Conservation (phyloP, 2,888 invertebrate species). For the Dolichomitus sp. region DNA sequence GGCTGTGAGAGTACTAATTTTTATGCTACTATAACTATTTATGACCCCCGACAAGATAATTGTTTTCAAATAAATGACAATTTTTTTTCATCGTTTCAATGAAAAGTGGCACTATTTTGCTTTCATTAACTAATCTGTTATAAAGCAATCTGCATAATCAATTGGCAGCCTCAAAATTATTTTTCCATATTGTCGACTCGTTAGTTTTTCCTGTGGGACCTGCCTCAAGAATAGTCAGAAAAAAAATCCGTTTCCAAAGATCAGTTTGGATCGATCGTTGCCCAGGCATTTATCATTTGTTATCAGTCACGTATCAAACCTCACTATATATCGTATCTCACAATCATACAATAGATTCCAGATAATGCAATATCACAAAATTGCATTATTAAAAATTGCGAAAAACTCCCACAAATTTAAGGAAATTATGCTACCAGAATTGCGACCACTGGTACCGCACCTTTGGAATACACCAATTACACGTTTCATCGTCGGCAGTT, state of each 20-base stretch:
- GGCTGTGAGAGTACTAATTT: too few relatives aligned
- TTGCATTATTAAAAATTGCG: too few relatives aligned
- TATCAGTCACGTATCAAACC: conserved; percentile 5
- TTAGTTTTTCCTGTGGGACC: background rate
- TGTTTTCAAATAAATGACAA: too few relatives aligned
- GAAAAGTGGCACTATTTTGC: too few relatives aligned
- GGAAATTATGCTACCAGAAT: background rate
- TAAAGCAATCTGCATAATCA: too few relatives aligned
- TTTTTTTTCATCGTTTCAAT: too few relatives aligned
- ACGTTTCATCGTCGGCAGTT: conserved; percentile 23
- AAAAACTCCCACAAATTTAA: background rate
- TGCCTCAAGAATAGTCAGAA: background rate
- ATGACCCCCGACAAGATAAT: too few relatives aligned
- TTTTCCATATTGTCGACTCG: too few relatives aligned
- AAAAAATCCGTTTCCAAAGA: background rate
- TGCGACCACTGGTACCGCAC: background rate
- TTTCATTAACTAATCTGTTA: too few relatives aligned
- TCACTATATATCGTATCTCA: background rate
- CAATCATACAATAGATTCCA: background rate
- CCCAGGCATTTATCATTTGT: conserved; percentile 5
- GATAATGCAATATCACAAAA: background rate
- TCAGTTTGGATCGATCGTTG: background rate
- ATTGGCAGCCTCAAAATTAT: too few relatives aligned
- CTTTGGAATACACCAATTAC: background rate
- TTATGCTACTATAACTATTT: too few relatives aligned